Base-by-base conservation (phyloP, 2,113 vertebrate species). In the Candoia aspera region DNA sequence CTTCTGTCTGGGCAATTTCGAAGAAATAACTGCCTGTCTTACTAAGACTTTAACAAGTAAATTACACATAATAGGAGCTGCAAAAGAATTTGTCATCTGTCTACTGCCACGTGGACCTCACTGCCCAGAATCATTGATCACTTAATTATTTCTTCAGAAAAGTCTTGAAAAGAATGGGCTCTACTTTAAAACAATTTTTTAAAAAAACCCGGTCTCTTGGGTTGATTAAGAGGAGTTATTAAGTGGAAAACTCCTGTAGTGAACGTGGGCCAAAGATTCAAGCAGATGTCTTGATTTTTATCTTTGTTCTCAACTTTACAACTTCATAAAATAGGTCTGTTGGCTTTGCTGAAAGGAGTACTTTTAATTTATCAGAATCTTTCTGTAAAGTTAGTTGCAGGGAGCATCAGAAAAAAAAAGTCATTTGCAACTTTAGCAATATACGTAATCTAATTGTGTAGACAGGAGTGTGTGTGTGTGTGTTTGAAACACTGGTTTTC, bases 21-120 rank as follows among this genome's bases (percentile, higher is more conserved):
- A 93, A 86, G 89, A 91, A 94, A 94, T 95, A 95, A 93, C 93
- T 87, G 90, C 91, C 87, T 17, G 83, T 93, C 93, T 93, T 94
- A 96, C 90, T 93, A 94, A 94, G 96, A 97, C 97, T 97, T 97
- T 96, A 96, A 96, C 96, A 96, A 97, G 97, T 97, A 96, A 95
- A 96, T 96, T 97, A 96, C 55, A 90, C 91, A 92, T 91, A 96
- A 96, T 93, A 95, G 94, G 94, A 96, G 37, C 15, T 8, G 6
- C 1, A 79, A 21, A 79, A 79, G 6, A 37, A 95, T 94, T 96
- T 94, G 94, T 93, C 93, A 91, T 96, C 92, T 53, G 46, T 93
- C 88, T 95, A 94, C 95, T 89, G 0, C 94, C 93, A 93, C 86
- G 26, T 17, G 92, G 92, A 58, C 86, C 68, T 4, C 11, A 68